Evolutionary conservation across 2,113 vertebrate species (phyloP).

Genomic region (Hydrochoerus hydrochaeris): DNA sequence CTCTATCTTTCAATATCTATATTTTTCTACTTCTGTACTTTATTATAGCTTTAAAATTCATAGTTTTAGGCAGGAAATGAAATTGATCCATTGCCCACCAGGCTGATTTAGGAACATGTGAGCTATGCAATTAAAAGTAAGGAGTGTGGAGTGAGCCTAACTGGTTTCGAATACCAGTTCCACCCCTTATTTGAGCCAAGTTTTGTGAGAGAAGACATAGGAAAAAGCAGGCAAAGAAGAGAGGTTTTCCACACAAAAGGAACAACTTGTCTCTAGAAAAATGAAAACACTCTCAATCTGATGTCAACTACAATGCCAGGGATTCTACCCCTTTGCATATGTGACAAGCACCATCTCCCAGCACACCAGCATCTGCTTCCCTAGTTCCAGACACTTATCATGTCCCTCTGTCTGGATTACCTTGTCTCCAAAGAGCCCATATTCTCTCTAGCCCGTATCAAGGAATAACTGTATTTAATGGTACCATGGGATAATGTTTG

Average conservation of each 20-base stretch:
- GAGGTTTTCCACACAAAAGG: background rate
- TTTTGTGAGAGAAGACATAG: background rate
- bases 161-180: background rate
- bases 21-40: background rate
- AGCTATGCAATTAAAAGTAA: background rate
- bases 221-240: background rate
- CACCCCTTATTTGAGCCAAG: background rate
- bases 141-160: no score
- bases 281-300: background rate
- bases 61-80: background rate
- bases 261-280: background rate
- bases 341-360: background rate
- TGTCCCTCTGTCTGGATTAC: background rate
- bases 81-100: background rate
- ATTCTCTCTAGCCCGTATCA: background rate
- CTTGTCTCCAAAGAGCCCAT: accelerated
- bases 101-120: background rate
- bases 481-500: background rate
- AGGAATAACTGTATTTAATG: background rate
- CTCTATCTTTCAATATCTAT: background rate
- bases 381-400: background rate
- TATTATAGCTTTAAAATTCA: background rate
- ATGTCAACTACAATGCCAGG: background rate
- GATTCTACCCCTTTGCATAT: no score
- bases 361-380: background rate